Conservation (phyloP, 1,140 invertebrate species). For the Ladona fulva region DNA sequence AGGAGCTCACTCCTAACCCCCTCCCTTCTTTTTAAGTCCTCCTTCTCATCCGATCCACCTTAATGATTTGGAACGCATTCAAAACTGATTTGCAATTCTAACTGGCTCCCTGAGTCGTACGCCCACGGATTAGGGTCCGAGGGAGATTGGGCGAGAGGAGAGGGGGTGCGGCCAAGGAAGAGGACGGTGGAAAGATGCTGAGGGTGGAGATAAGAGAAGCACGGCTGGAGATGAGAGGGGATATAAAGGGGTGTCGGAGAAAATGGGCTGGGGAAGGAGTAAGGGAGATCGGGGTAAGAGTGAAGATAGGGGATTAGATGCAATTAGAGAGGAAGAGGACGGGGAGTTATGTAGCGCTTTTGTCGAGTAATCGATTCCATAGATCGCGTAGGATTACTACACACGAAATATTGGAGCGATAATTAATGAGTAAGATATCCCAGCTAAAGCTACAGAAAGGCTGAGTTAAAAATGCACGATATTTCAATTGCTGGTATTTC, state of each 20-base stretch:
- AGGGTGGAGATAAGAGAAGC: not conserved
- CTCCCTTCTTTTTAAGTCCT: not conserved
- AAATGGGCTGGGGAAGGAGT: not conserved
- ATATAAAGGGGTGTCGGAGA: not conserved
- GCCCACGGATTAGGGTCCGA: not conserved
- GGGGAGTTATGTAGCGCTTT: not conserved
- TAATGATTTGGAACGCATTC: conserved; percentile 9
- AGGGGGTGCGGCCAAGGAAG: not conserved
- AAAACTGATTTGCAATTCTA: conserved; percentile 10
- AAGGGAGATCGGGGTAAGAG: not conserved
- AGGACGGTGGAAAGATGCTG: not conserved
- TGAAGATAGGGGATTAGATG: not conserved
- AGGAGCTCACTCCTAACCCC: not conserved
- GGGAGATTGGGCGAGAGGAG: not conserved
- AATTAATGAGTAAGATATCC: no score
- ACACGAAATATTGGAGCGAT: no score
- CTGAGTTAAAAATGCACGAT: no score
- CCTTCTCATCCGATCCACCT: not conserved
- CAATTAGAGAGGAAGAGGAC: not conserved
- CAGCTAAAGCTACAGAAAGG: no score
- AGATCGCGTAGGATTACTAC: no score
- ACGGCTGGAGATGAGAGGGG: not conserved
- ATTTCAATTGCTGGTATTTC: no score
- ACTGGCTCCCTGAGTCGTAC: not conserved
- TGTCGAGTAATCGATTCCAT: not conserved